Conservation (phyloP, 2,888 invertebrate species). For the Eristalis tenax region DNA sequence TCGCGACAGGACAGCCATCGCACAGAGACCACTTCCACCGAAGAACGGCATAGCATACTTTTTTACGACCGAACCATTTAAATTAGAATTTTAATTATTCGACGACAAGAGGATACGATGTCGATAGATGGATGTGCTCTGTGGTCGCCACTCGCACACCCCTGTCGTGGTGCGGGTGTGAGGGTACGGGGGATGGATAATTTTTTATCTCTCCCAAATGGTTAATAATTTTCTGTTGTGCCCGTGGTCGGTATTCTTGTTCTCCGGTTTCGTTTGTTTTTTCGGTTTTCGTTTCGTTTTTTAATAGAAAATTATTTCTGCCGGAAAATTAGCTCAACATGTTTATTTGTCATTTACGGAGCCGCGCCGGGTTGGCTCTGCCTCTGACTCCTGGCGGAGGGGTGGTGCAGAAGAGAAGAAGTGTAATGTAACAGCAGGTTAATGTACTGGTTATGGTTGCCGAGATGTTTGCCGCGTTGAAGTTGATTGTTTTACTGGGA, state of each 20-base stretch:
- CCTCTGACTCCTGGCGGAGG: background rate
- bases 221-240: slow-evolving; percentile 44
- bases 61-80: slow-evolving; percentile 47
- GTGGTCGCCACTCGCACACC: slow-evolving; percentile 2
- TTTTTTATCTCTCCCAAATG: slow-evolving; percentile 42
- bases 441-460: slow-evolving; percentile 53
- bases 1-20: slow-evolving; percentile 4
- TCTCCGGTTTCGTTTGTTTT: slow-evolving; percentile 69
- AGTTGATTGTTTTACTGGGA: slow-evolving; percentile 67
- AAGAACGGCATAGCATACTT: slow-evolving; percentile 57
- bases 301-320: slow-evolving; percentile 37
- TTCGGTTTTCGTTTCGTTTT: slow-evolving; percentile 18
- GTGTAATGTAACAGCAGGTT: slow-evolving; percentile 69
- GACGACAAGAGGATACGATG: slow-evolving; percentile 43
- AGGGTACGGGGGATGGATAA: slow-evolving; percentile 23
- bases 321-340: slow-evolving; percentile 42
- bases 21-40: background rate
- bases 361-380: background rate
- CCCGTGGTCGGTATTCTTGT: slow-evolving; percentile 45
- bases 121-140: slow-evolving; percentile 38
- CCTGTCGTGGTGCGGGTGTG: too few relatives aligned
- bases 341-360: slow-evolving; percentile 65
- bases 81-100: slow-evolving; percentile 57
- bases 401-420: background rate
- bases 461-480: slow-evolving; percentile 38